phyloP scores from a whole-genome alignment of 2,888 invertebrate species.

The Cheilosia grossa region DNA sequence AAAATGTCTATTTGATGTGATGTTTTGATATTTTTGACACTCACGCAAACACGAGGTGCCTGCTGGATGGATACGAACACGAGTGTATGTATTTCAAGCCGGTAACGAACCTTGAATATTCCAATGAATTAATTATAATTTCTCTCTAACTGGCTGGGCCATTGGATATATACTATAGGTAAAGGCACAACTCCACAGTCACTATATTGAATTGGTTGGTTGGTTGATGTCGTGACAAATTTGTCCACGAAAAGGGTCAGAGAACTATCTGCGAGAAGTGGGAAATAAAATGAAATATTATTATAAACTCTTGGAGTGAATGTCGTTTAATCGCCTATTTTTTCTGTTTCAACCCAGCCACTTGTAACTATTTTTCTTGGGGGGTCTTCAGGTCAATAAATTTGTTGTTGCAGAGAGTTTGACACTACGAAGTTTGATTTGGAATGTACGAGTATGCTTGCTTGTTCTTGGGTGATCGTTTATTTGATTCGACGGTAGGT shows the following conservation, averaged over 20 bases:
- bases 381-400: slow-evolving; percentile 66
- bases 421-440: slow-evolving; percentile 49
- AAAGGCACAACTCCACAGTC: slow-evolving; percentile 3
- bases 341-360: slow-evolving; percentile 53
- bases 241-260: slow-evolving; percentile 70
- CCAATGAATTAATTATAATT: slow-evolving; percentile 72
- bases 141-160: slow-evolving; percentile 51
- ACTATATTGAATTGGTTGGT: slow-evolving; percentile 21
- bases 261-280: slow-evolving; percentile 52
- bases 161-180: not conserved
- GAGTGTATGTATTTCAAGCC: slow-evolving; percentile 45
- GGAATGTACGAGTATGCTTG: slow-evolving; percentile 26
- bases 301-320: slow-evolving; percentile 54
- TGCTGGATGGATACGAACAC: slow-evolving; percentile 59
- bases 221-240: slow-evolving; percentile 72
- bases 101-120: slow-evolving; percentile 74
- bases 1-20: slow-evolving; percentile 82
- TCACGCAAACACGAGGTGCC: slow-evolving; percentile 79
- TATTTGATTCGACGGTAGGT: slow-evolving; percentile 41
- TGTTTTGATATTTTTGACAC: slow-evolving; percentile 83
- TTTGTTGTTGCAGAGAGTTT: slow-evolving; percentile 49
- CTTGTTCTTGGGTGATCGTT: slow-evolving; percentile 33
- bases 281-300: slow-evolving; percentile 16
- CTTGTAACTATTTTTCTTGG: slow-evolving; percentile 72
- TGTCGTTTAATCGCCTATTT: slow-evolving; percentile 44